Evolutionary conservation across 2,797 vertebrate species (phyloP).

Genomic region (Sarcophilus harrisii): DNA sequence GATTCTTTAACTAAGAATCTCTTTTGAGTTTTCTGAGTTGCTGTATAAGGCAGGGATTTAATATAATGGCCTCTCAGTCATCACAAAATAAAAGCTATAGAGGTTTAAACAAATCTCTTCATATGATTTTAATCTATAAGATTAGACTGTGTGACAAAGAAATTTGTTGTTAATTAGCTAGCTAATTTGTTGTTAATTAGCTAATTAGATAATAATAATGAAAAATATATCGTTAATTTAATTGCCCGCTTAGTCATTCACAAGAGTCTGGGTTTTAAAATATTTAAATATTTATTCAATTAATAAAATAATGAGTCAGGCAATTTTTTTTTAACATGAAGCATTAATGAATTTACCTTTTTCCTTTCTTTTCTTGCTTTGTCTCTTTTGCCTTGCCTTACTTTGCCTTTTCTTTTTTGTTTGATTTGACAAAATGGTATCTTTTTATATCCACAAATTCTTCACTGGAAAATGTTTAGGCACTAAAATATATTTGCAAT

Average conservation of each 20-base stretch:
- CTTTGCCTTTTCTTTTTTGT: background rate
- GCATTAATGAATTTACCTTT: background rate
- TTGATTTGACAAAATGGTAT: no score
- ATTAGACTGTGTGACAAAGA: slow-evolving; percentile 63
- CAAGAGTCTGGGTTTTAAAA: background rate
- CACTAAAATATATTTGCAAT: background rate
- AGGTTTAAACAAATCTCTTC: slow-evolving; percentile 9
- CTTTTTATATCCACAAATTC: no score
- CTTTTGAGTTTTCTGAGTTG: background rate
- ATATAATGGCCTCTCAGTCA: background rate
- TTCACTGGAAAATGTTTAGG: background rate
- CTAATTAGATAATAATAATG: background rate
- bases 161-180: slow-evolving; percentile 74
- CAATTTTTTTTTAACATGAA: background rate
- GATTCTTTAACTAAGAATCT: background rate
- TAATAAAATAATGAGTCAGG: background rate
- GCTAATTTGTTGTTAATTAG: no score
- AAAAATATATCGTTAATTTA: background rate
- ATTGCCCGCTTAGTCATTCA: background rate
- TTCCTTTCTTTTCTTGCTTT: background rate
- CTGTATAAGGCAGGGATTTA: background rate
- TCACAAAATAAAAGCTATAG: background rate
- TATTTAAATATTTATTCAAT: background rate
- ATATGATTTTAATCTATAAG: slow-evolving; percentile 10
- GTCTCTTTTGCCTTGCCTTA: background rate